Percentiles rank a stretch among this genome's conserved stretches.
Conservation (phyloP, 2,888 invertebrate species). For the Mesorhabditis sp. region DNA sequence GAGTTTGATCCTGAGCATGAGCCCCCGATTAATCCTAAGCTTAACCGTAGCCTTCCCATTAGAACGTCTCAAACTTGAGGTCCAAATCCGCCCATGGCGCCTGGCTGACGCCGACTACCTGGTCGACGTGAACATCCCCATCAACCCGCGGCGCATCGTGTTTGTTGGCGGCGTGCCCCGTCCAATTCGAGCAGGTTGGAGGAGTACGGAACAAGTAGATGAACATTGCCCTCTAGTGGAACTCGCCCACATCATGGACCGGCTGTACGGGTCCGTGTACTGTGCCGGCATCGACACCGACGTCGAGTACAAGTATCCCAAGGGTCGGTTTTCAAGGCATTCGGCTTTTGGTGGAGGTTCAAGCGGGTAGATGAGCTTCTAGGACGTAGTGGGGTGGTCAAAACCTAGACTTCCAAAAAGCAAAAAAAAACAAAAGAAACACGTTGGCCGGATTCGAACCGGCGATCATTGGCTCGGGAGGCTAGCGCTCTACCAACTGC, state of each 20-base stretch:
- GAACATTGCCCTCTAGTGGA: constrained; percentile 70
- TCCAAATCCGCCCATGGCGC: constrained; percentile 53
- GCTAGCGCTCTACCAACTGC: neutral
- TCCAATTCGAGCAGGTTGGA: constrained; percentile 82
- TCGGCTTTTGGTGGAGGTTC: neutral
- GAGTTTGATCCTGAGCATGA: too few relatives aligned
- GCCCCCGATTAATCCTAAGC: too few relatives aligned
- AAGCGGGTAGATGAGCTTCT: too few relatives aligned
- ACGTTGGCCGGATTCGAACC: neutral
- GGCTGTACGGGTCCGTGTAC: constrained; percentile 94
- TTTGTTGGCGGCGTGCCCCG: constrained; percentile 99
- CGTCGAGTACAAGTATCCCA: constrained; percentile 96
- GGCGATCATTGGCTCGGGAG: neutral
- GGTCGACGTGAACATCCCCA: constrained; percentile 85
- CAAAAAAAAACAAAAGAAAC: too few relatives aligned
- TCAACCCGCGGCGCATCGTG: constrained; percentile 95
- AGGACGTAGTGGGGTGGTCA: too few relatives aligned
- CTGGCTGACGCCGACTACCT: constrained; percentile 49
- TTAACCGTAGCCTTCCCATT: too few relatives aligned
- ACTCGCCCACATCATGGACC: constrained; percentile 97
- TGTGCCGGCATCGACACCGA: constrained; percentile 99
- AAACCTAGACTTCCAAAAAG: too few relatives aligned
- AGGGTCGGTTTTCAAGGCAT: constrained; percentile 63
- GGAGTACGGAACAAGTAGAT: neutral
- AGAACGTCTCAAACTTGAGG: constrained; percentile 7